Percentiles rank a stretch among this genome's conserved stretches.
Evolutionary conservation across 2,113 vertebrate species (phyloP).

Genomic region (Boulengeromyrus knoepffleri): DNA sequence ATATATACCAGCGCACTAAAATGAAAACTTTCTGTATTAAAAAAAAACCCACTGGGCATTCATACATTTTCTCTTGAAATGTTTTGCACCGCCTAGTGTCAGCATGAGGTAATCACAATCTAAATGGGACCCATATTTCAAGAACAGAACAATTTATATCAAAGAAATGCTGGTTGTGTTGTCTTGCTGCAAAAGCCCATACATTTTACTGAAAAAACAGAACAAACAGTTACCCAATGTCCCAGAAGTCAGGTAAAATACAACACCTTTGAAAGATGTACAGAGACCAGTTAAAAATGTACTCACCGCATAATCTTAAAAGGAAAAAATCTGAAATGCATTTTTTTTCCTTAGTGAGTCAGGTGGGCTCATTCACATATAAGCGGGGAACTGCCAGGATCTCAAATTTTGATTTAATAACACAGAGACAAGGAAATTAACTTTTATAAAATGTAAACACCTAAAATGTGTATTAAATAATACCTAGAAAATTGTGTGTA

Average conservation of each 20-base stretch:
- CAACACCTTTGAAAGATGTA: neutral
- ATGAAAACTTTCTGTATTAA: neutral
- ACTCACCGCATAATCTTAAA: neutral
- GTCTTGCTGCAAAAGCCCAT: neutral
- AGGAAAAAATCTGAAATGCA: neutral
- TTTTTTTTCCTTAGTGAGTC: neutral
- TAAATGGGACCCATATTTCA: neutral
- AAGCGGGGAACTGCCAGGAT: neutral
- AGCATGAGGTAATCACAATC: neutral
- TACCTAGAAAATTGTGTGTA: slow-evolving; percentile 22
- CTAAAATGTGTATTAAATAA: slow-evolving; percentile 26
- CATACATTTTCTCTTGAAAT: neutral
- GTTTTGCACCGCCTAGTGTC: slow-evolving; percentile 4
- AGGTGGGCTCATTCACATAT: neutral
- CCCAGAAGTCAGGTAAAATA: neutral
- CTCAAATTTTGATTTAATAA: neutral
- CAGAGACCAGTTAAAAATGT: neutral
- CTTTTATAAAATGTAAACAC: slow-evolving; percentile 30
- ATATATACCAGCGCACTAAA: neutral
- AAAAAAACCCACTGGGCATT: neutral
- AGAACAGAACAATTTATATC: neutral
- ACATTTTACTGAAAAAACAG: neutral
- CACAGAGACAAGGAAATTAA: neutral
- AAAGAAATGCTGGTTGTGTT: neutral
- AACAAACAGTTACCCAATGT: neutral